phyloP scores from a whole-genome alignment of 92 coral and sea anemone species.

The Zoanthus solanderi region DNA sequence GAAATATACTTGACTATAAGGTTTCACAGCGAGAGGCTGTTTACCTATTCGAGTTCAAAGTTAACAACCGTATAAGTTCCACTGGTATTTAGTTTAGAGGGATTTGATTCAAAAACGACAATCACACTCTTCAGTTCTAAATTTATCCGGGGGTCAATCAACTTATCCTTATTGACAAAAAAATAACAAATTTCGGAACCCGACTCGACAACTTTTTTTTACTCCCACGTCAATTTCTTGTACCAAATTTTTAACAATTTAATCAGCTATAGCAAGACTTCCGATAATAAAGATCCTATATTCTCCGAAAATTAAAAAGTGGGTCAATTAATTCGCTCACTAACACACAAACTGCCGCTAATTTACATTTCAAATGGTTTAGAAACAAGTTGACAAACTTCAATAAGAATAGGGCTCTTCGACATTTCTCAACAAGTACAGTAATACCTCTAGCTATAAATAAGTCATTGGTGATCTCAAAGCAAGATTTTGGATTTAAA shows the following conservation, averaged over 20 bases:
- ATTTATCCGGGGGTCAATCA: constrained; percentile 81
- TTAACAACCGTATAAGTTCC: constrained; percentile 24
- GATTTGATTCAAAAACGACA: constrained; percentile 55
- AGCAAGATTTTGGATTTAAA: constrained; percentile 45
- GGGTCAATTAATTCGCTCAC: constrained; percentile 65
- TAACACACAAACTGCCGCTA: constrained; percentile 51
- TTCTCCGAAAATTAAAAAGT: constrained; percentile 68
- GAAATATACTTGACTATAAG: not conserved
- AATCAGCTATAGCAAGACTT: constrained; percentile 54
- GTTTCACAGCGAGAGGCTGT: constrained; percentile 38
- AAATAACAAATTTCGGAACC: constrained; percentile 15
- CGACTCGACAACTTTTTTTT: not conserved
- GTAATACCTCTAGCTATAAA: constrained; percentile 56
- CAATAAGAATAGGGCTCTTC: constrained; percentile 63
- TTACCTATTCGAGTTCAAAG: constrained; percentile 8
- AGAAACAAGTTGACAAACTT: constrained; percentile 66
- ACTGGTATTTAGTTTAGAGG: constrained; percentile 36
- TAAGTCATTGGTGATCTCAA: constrained; percentile 52
- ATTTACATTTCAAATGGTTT: constrained; percentile 66
- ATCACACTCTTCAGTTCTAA: constrained; percentile 61
- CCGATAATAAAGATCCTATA: constrained; percentile 56
- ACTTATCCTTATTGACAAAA: constrained; percentile 48
- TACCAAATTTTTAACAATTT: constrained; percentile 39
- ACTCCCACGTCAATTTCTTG: constrained; percentile 51
- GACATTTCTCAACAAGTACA: constrained; percentile 49